Evolutionary conservation across 2,797 vertebrate species (phyloP), one percentile per base, ranked within the genome.

Genomic region (Clamator glandarius): DNA sequence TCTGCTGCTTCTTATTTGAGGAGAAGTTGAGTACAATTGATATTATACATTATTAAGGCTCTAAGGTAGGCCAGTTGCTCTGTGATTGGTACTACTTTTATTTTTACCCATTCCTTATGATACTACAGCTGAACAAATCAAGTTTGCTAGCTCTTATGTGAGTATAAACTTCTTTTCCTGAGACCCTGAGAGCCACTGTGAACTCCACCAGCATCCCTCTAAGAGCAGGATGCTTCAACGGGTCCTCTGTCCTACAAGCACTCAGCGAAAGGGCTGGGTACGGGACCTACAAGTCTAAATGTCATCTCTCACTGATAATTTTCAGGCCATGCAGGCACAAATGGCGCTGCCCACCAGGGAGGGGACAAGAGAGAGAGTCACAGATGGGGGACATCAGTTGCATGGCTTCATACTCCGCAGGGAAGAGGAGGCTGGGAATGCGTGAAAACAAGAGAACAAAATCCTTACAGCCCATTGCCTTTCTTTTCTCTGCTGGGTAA

Each of bases 381-480:
- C 95, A 96, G 92, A 94, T 82, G 93, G 91, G 88, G 85, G 89
- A 93, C 59, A 66, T 94, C 70, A 89, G 55, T 78, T 8, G 25
- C 86, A 67, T 61, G 89, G 94, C 85, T 96, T 88, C 79, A n/a
- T 42, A 75, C 92, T 83, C 91, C 1, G 20, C 87, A 73, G 93
- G 87, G 70, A 91, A 76, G 70, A 87, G 84, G 79, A 76, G 33
- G 41, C 73, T 88, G 84, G 62, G 67, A 89, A 44, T 58, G 21
- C 0, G 3, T 4, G 28, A 48, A 80, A 82, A 12, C 1, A 6
- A 76, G 58, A 75, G 79, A 94, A 68, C 29, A 81, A 73, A 94
- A 86, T 82, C 80, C 87, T 50, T 10, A 39, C 93, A 79, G 67
- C 21, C 59, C 29, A 11, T 61, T 70, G 72, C 69, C 72, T 61